Conservation (phyloP, 2,888 invertebrate genomes). For the Minunthozetes semirufus region DNA sequence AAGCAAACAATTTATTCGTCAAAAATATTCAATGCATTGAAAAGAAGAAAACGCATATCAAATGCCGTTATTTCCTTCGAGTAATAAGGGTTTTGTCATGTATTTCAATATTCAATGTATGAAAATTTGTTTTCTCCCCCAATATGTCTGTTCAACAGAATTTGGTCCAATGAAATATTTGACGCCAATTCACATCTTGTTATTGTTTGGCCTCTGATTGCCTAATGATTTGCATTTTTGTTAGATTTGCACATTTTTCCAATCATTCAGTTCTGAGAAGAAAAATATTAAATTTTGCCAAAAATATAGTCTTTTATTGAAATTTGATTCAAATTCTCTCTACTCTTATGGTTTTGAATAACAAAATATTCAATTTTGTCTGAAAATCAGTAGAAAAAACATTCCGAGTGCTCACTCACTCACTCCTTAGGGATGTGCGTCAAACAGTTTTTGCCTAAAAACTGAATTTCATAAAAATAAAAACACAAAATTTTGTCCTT, state of each 20-base stretch:
- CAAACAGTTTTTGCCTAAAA: neutral
- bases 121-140: no score
- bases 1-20: neutral
- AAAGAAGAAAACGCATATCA: neutral
- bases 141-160: no score
- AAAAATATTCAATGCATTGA: neutral
- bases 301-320: neutral
- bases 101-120: neutral
- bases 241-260: no score
- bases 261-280: neutral
- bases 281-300: neutral
- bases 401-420: neutral
- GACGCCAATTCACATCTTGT: no score
- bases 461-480: neutral
- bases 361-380: conserved; percentile 12
- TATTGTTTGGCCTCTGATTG: no score
- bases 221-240: no score
- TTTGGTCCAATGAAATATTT: no score
- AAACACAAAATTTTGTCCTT: neutral
- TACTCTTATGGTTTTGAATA: neutral
- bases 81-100: neutral
- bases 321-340: neutral
- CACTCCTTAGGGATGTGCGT: neutral
- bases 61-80: neutral
- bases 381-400: neutral